A percentile compares a stretch with the other conserved stretches of the same genome.
phyloP scores from a whole-genome alignment of 2,888 invertebrate species.

The Agriotes lineatus region DNA sequence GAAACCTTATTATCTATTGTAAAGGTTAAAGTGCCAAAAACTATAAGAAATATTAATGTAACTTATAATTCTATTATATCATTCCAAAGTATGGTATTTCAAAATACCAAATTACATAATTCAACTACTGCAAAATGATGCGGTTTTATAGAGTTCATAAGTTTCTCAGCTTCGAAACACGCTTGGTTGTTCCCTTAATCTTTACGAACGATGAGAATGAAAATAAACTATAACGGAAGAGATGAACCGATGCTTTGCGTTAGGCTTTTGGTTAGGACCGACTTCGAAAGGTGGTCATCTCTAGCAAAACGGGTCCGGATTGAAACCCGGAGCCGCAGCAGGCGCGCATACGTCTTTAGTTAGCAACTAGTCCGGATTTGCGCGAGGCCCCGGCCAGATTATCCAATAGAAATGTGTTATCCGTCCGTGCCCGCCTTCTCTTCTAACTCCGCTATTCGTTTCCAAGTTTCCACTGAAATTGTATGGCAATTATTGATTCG shows the following conservation, averaged over 20 bases:
- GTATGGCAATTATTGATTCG: slow-evolving; percentile 42
- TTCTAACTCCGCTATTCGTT: slow-evolving; percentile 53
- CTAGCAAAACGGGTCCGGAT: slow-evolving; percentile 49
- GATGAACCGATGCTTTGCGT: not conserved
- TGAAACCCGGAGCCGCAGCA: slow-evolving; percentile 60
- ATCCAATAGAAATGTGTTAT: slow-evolving; percentile 66
- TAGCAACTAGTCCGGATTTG: slow-evolving; percentile 65
- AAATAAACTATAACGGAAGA: not conserved
- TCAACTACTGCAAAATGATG: too few relatives aligned
- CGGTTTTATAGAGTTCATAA: too few relatives aligned
- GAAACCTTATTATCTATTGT: too few relatives aligned
- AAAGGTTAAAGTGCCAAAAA: too few relatives aligned
- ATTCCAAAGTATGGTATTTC: too few relatives aligned
- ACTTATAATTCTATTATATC: too few relatives aligned
- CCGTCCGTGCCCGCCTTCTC: slow-evolving; percentile 60
- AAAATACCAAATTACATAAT: too few relatives aligned
- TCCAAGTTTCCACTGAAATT: slow-evolving; percentile 49
- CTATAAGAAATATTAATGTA: too few relatives aligned
- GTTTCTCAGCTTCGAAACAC: too few relatives aligned
- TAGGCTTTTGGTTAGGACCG: not conserved
- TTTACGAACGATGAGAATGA: too few relatives aligned
- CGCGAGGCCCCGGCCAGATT: slow-evolving; percentile 62
- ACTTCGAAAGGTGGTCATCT: slow-evolving; percentile 37
- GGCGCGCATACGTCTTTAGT: slow-evolving; percentile 64
- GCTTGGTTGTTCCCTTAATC: too few relatives aligned